A percentile compares a stretch with the other conserved stretches of the same genome.
Conservation (phyloP, 2,113 vertebrate species). For the Kryptolebias marmoratus region DNA sequence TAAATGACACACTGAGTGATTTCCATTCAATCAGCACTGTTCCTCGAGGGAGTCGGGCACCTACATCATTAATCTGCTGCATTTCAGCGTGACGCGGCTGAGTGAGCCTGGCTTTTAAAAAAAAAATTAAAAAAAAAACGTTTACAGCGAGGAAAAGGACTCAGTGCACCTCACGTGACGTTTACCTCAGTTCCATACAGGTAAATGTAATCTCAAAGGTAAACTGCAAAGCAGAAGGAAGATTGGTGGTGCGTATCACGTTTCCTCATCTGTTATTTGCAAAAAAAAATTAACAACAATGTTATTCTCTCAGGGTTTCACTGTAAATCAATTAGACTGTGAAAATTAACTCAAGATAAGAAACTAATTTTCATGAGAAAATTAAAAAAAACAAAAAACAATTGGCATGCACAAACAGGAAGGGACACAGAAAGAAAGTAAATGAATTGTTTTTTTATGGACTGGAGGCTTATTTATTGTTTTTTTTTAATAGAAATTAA, state of each 20-base stretch:
- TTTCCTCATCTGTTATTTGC: conserved; percentile 24
- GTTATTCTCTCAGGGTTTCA: background rate
- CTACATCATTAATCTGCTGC: conserved; percentile 50
- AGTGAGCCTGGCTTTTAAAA: conserved; percentile 32
- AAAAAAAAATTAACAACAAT: background rate
- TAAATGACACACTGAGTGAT: conserved; percentile 5
- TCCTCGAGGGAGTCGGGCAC: conserved; percentile 12
- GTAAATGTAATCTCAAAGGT: conserved; percentile 42
- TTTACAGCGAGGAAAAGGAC: conserved; percentile 19
- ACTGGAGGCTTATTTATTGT: background rate
- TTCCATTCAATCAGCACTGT: conserved; percentile 32
- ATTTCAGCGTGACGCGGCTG: conserved; percentile 32
- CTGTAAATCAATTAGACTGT: conserved; percentile 17
- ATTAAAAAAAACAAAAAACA: background rate
- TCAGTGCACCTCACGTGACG: background rate
- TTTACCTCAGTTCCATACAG: background rate
- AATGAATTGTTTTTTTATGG: background rate
- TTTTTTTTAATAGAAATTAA: background rate
- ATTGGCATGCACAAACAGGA: background rate
- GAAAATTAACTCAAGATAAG: conserved; percentile 12
- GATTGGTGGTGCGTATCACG: conserved; percentile 1
- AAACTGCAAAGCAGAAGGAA: conserved; percentile 21
- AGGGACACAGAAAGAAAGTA: background rate
- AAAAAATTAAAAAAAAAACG: conserved; percentile 15
- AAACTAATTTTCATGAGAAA: background rate